Percentiles rank a stretch among this genome's conserved stretches.
Evolutionary conservation across 2,113 vertebrate species (phyloP).

Genomic region (Lonchura striata): DNA sequence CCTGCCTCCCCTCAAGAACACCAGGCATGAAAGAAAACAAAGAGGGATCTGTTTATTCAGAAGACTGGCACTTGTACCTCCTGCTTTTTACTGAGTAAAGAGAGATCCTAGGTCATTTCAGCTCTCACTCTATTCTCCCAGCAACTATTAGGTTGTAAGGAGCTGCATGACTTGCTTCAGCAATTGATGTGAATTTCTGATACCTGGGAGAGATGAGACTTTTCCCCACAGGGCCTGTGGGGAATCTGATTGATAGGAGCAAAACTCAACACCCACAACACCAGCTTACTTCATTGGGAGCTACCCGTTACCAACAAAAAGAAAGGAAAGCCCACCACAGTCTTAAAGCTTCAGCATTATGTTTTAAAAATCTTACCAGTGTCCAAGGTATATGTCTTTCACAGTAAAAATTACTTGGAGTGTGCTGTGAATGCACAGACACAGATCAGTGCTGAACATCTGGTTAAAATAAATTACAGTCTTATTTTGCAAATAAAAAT

Average conservation of each 20-base stretch:
- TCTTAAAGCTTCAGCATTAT: not conserved
- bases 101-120: not conserved
- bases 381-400: slow-evolving; percentile 11
- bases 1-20: not conserved
- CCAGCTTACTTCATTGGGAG: not conserved
- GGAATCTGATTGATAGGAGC: not conserved
- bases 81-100: not conserved
- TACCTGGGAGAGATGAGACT: not conserved
- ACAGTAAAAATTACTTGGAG: slow-evolving; percentile 20
- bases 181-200: not conserved
- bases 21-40: not conserved
- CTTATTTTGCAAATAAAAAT: slow-evolving; percentile 62
- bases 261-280: not conserved
- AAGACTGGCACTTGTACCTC: not conserved
- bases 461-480: slow-evolving; percentile 64
- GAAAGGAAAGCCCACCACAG: not conserved
- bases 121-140: not conserved
- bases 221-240: not conserved
- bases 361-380: not conserved
- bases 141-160: not conserved
- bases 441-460: slow-evolving; percentile 46
- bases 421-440: slow-evolving; percentile 1
- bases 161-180: not conserved
- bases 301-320: not conserved
- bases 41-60: not conserved